Conservation (phyloP, 1,140 invertebrate genomes). For the Prorops nasuta region DNA sequence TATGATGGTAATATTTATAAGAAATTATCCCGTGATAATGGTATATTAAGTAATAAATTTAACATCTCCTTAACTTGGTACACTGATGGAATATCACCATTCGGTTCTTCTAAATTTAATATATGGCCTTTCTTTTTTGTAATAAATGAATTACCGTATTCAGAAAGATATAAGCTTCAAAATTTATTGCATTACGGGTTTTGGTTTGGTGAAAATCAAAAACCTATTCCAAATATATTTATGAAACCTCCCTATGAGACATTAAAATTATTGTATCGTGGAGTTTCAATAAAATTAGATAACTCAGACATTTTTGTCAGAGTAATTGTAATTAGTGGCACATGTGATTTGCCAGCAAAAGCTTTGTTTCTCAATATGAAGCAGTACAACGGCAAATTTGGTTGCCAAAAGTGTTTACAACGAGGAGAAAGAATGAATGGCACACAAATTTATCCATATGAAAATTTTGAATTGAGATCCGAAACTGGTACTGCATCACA, state of each 20-base stretch:
- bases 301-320: background rate
- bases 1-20: too few relatives aligned
- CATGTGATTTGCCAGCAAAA: background rate
- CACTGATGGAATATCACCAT: background rate
- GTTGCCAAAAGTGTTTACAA: too few relatives aligned
- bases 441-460: background rate
- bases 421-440: background rate
- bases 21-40: background rate
- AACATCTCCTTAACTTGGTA: background rate
- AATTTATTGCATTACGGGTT: too few relatives aligned
- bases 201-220: slow-evolving; percentile 1
- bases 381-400: too few relatives aligned
- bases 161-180: background rate
- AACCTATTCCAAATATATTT: background rate
- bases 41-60: background rate
- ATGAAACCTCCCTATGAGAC: background rate
- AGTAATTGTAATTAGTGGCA: background rate
- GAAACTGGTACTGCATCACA: slow-evolving; percentile 7
- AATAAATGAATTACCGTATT: slow-evolving; percentile 1
- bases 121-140: too few relatives aligned
- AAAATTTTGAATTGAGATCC: slow-evolving; percentile 3
- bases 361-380: too few relatives aligned
- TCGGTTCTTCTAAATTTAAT: background rate
- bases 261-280: background rate
- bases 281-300: background rate